These are phyloP conservation scores for Martes martes DNA, from an alignment of 2,113 vertebrate genomes.

Conservation along the genomic window DNA sequence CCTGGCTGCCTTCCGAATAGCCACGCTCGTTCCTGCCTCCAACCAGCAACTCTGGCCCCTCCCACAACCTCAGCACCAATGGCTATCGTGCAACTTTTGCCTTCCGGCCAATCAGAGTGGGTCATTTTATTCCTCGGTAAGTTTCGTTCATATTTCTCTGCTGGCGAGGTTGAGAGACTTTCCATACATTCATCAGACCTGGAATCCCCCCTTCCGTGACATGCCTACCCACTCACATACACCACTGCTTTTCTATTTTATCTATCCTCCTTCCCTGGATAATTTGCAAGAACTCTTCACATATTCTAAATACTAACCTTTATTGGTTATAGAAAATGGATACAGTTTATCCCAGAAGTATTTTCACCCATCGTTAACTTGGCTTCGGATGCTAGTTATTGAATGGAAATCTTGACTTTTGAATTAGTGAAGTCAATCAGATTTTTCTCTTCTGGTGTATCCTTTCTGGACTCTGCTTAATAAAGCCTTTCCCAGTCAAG, in stretches of 20 bases:
- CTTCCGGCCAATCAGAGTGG: neutral
- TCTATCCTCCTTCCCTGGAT: neutral
- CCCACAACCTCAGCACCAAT: neutral
- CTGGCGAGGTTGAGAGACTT: neutral
- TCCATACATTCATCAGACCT: neutral
- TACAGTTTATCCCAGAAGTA: neutral
- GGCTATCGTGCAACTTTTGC: neutral
- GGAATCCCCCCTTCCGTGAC: no score
- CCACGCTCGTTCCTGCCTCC: rapidly evolving
- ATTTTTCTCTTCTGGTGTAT: neutral
- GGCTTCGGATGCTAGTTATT: neutral
- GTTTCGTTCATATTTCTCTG: neutral
- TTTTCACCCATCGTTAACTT: neutral
- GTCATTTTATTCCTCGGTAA: neutral
- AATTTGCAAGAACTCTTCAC: neutral
- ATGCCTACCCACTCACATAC: rapidly evolving
- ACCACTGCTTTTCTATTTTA: neutral
- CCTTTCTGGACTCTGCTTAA: neutral
- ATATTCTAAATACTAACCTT: neutral
- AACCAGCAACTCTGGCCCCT: rapidly evolving
- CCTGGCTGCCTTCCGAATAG: neutral
- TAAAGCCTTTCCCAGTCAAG: neutral
- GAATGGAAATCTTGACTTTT: neutral
- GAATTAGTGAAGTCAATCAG: neutral
- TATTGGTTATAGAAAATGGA: neutral